Evolutionary conservation across 2,888 invertebrate genomes (phyloP).

Genomic region (Dorcus hopei): DNA sequence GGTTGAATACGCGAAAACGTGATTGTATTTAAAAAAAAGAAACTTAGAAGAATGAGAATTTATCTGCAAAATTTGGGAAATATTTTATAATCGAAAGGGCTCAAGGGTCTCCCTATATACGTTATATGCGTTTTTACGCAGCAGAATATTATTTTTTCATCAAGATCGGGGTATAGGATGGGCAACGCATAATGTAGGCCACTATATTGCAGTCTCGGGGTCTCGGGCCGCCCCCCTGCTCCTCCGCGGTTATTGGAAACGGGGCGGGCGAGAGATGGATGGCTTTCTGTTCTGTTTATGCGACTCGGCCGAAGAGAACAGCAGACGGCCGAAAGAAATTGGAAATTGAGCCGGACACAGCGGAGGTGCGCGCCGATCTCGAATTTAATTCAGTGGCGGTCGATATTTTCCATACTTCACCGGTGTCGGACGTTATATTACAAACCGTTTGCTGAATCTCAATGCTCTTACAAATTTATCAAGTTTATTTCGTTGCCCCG

Average conservation of each 20-base stretch:
- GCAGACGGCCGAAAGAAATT: conserved; percentile 35
- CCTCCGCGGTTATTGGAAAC: conserved; percentile 39
- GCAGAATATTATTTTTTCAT: conserved; percentile 44
- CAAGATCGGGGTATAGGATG: conserved; percentile 30
- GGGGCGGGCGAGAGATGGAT: conserved; percentile 40
- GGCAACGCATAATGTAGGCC: conserved; percentile 42
- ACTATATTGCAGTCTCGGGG: conserved; percentile 38
- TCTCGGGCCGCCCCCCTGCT: background rate
- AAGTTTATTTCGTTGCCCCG: too few relatives aligned
- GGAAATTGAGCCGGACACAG: conserved; percentile 40
- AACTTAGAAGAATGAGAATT: background rate
- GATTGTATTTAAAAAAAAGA: too few relatives aligned
- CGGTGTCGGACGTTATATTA: conserved; percentile 9
- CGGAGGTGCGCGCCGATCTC: conserved; percentile 30
- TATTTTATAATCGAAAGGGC: conserved; percentile 15
- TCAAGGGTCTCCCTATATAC: background rate
- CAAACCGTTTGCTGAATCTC: conserved; percentile 3
- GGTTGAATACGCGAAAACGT: too few relatives aligned
- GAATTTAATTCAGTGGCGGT: conserved; percentile 40
- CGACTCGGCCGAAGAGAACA: conserved; percentile 35
- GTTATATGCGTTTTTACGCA: conserved; percentile 20
- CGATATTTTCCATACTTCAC: conserved; percentile 16
- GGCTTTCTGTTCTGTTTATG: conserved; percentile 46
- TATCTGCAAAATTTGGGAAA: conserved; percentile 14
- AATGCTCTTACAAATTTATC: too few relatives aligned